These are phyloP conservation scores for Epizoanthus stellaris DNA, from an alignment of 92 coral and sea anemone species.

Conservation along the genomic window DNA sequence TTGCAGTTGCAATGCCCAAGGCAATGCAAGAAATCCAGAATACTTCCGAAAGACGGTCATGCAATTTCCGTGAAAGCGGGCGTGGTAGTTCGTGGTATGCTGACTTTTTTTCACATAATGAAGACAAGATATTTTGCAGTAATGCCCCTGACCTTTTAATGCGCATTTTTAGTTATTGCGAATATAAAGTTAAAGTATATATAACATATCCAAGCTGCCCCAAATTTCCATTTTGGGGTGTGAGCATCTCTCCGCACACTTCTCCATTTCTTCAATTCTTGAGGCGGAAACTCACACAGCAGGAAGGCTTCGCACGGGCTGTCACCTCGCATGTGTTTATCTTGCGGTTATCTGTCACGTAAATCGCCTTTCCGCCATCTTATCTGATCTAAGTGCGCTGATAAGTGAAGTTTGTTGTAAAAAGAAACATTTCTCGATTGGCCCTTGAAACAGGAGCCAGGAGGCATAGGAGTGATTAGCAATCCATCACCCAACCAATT, in stretches of 20 bases:
- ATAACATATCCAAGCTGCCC: no score
- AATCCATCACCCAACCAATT: slow-evolving; percentile 36
- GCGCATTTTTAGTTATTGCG: no score
- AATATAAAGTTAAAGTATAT: no score
- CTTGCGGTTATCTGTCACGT: slow-evolving; percentile 15
- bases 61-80: no score
- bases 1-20: no score
- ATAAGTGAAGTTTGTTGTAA: slow-evolving; percentile 19
- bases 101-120: no score
- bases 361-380: slow-evolving; percentile 19
- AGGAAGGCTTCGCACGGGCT: neutral
- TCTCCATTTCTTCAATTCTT: neutral
- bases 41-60: no score
- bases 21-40: no score
- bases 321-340: neutral
- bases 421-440: neutral
- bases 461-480: slow-evolving; percentile 5
- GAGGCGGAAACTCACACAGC: neutral
- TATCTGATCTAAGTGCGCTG: slow-evolving; percentile 16
- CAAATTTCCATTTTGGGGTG: no score
- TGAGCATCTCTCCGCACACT: neutral
- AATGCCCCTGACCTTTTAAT: no score
- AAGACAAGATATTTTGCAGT: no score
- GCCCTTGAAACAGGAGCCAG: slow-evolving; percentile 9
- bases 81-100: no score